Conservation (phyloP, 2,113 vertebrate species). For the Andinoacara biseriatus region DNA sequence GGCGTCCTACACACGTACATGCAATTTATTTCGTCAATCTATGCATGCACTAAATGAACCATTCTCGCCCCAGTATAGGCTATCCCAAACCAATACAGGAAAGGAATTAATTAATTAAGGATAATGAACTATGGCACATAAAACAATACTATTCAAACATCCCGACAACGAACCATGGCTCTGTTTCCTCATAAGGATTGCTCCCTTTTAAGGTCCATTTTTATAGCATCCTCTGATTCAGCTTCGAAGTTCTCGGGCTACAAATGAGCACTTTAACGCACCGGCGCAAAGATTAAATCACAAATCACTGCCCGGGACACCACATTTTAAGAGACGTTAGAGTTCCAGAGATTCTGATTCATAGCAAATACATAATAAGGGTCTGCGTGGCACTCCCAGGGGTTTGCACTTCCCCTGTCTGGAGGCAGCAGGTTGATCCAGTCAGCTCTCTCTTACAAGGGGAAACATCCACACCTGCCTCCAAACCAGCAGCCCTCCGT, state of each 20-base stretch:
- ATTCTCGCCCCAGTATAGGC: neutral
- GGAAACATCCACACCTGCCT: conserved; percentile 28
- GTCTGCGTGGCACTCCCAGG: neutral
- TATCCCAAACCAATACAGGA: neutral
- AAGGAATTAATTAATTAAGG: neutral
- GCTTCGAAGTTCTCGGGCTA: neutral
- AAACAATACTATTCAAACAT: neutral
- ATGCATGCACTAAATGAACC: neutral
- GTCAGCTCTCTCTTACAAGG: neutral
- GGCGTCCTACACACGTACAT: neutral
- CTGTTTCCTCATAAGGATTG: neutral
- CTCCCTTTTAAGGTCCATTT: neutral
- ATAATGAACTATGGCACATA: neutral
- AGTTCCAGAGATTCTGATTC: neutral
- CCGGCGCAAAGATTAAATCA: neutral
- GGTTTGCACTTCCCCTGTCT: neutral
- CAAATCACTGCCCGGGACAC: neutral
- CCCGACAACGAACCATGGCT: neutral
- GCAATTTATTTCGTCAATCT: neutral
- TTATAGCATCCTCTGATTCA: conserved; percentile 1
- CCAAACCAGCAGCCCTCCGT: conserved; percentile 1
- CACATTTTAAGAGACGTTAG: neutral
- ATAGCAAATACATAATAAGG: conserved; percentile 1
- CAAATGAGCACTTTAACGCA: neutral
- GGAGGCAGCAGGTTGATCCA: conserved; percentile 41